Conservation (phyloP, 1,140 invertebrate genomes). For the Penaeus japonicus region DNA sequence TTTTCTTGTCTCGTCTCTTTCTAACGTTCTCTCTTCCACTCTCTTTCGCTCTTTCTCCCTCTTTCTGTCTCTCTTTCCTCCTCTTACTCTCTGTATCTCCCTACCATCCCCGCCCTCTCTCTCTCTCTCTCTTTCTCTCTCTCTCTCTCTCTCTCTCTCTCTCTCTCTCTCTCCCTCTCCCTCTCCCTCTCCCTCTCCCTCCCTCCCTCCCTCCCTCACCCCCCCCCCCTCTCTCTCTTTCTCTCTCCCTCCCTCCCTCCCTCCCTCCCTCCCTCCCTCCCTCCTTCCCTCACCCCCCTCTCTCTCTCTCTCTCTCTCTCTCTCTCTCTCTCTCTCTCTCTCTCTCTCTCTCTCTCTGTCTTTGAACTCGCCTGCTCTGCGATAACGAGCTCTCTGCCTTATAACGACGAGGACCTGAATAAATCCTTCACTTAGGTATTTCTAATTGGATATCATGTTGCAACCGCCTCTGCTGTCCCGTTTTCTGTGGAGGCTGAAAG, state of each 20-base stretch:
- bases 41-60: too few species aligned
- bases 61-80: too few species aligned
- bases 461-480: not conserved
- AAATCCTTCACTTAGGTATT: constrained; percentile 10
- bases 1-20: too few species aligned
- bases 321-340: too few species aligned
- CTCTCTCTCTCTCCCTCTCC: not conserved
- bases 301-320: too few species aligned
- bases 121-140: not conserved
- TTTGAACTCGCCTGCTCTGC: not conserved
- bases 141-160: not conserved
- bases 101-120: not conserved
- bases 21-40: too few species aligned
- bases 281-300: not conserved
- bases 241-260: not conserved
- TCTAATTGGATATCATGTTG: not conserved
- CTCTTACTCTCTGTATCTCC: too few species aligned
- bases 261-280: not conserved
- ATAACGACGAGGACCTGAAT: not conserved
- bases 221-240: not conserved
- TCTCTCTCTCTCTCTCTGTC: too few species aligned
- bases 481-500: not conserved
- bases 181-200: not conserved
- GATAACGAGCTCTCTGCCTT: not conserved
- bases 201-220: not conserved